Evolutionary conservation across 2,888 invertebrate genomes (phyloP), one percentile per base, ranked within the genome.

Genomic region (Nineta flava): DNA sequence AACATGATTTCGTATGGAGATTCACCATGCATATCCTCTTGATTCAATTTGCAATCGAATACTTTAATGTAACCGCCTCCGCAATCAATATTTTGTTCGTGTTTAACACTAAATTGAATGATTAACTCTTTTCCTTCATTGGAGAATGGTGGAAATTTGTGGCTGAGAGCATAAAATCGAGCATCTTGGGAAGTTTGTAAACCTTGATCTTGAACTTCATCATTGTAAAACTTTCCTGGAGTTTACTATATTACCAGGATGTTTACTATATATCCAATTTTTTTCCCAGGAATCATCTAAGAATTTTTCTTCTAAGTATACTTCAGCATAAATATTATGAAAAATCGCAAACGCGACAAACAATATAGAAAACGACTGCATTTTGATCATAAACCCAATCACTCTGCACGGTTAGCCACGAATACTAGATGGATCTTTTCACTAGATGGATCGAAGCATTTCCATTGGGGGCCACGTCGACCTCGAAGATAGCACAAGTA

Each of bases 61-160:
- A 93, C 73, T 72, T 92, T 92, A 55, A 88, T 69, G 64, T 92
- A 92, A 53, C 91, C 91, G 58, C 91, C 95, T 53, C 95, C 95
- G 61, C 95, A 95, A 72, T 99, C 99, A 61, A 99, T 99, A 67
- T 90, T 94, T 67, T 99, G 99, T 65, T 99, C 99, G 65, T 99
- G 99, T 67, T 99, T 99, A 4, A 99, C 96, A 0, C 88, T 81
- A 73, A 97, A 99, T 71, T 99, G 99, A 50, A 99, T 69, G 13
- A 99, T 93, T 50, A 99, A 68, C 40, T 83, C 75, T 65, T 95
- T 96, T 59, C 81, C 92, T 61, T 90, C 83, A 62, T 95, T 99
- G 60, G 80, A 79, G 75, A 97, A 94, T 0, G 88, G 83, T 55
- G 79, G 73, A 70, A 99, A 96, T 66, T 94, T 96, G 54, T 76